Base-by-base conservation (phyloP, 1,140 invertebrate species). In the Latrodectus geometricus region DNA sequence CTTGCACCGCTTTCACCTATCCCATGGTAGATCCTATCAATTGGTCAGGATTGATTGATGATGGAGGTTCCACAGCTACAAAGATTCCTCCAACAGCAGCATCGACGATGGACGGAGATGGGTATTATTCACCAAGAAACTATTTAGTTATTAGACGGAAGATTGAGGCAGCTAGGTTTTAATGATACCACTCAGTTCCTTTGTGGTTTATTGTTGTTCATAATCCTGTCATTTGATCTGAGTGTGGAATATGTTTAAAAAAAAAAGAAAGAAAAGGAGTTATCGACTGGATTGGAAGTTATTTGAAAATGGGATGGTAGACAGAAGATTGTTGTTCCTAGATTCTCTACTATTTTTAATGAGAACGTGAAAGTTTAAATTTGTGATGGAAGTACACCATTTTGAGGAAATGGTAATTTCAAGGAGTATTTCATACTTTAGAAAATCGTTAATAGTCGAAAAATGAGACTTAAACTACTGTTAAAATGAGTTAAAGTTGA, bases 141-240 rank as follows among this genome's bases (percentile, higher is more conserved):
- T 61, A 61, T 61, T 61, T 61, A 61, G 54, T 61, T 61, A 61
- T 61, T 61, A 61, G 54, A 61, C 54, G 17, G 11, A 61, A 61
- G 54, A 61, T 61, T 61, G 54, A 61, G 54, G 54, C 54, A 61
- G 54, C 54, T 61, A 11, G 17, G 54, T 61, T 61, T 61, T 61
- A 61, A 61, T 61, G 54, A 61, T 61, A 61, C 11, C 54, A 61
- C 17, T 61, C 17, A 17, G 54, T 8, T 17, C 2, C 11, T 61
- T 61, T 61, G 54, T 61, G 54, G 54, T 61, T 61, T 61, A 61
- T 61, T 61, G 54, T 61, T 61, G 54, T 61, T 61, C 54, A 61
- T 61, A 61, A 61, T 61, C 17, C 54, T 61, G 54, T 61, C 54
- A 61, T 17, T 61, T 61, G 11, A 61, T 61, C 54, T 61, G 11